A percentile compares a stretch with the other conserved stretches of the same genome.
These are phyloP conservation scores for Forbesichthys papilliferus DNA, from an alignment of 2,113 vertebrate genomes.

Conservation along the genomic window DNA sequence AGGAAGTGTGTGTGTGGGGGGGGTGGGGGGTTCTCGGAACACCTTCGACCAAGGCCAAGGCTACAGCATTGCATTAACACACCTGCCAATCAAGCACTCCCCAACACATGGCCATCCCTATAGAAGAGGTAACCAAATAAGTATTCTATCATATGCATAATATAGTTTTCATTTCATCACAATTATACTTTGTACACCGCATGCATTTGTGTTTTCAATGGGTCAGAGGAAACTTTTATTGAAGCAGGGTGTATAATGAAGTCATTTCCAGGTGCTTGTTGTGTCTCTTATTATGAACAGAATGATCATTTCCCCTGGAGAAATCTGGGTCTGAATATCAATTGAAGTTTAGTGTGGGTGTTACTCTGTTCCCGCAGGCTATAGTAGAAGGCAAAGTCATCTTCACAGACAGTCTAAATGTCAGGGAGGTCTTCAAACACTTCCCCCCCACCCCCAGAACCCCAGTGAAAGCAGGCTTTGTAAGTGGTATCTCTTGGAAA, in stretches of 20 bases:
- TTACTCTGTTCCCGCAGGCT: slow-evolving; percentile 77
- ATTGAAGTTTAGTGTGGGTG: slow-evolving; percentile 74
- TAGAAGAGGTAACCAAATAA: slow-evolving; percentile 39
- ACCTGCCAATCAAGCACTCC: slow-evolving; percentile 64
- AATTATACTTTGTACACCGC: slow-evolving; percentile 42
- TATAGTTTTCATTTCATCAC: slow-evolving; percentile 66
- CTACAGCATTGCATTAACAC: slow-evolving; percentile 49
- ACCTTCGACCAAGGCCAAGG: slow-evolving; percentile 65
- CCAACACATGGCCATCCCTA: slow-evolving; percentile 54
- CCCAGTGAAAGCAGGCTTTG: slow-evolving; percentile 61
- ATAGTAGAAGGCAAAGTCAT: slow-evolving; percentile 77
- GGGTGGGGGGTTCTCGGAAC: slow-evolving; percentile 46
- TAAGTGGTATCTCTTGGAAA: slow-evolving; percentile 59
- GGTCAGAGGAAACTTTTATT: slow-evolving; percentile 71
- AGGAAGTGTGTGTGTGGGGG: slow-evolving; percentile 46
- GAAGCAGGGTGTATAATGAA: slow-evolving; percentile 71
- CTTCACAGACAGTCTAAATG: slow-evolving; percentile 78
- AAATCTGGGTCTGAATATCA: slow-evolving; percentile 71
- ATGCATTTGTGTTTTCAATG: slow-evolving; percentile 49
- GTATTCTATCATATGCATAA: slow-evolving; percentile 63
- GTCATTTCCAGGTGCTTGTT: slow-evolving; percentile 77
- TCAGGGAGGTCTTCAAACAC: slow-evolving; percentile 77
- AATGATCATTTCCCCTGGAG: slow-evolving; percentile 75
- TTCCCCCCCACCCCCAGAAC: slow-evolving; percentile 26
- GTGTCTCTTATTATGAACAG: slow-evolving; percentile 74